phyloP scores from a whole-genome alignment of 2,797 vertebrate species.

The Carduelis carduelis region DNA sequence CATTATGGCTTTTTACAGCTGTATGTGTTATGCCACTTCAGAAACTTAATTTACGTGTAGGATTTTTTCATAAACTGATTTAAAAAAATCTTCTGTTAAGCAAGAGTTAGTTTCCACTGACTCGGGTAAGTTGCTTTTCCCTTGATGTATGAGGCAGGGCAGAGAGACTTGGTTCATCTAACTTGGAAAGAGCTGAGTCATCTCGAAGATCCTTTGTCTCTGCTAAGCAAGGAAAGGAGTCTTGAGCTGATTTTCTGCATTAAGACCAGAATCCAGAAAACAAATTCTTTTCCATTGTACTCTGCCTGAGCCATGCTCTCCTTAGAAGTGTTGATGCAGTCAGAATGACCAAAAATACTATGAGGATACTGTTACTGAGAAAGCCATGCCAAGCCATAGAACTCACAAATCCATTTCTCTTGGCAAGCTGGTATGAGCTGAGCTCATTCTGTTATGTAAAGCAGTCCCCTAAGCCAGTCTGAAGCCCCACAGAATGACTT shows the following conservation, averaged over 20 bases:
- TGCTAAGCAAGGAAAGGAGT: neutral
- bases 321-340: neutral
- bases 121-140: neutral
- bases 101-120: neutral
- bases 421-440: neutral
- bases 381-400: neutral
- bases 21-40: neutral
- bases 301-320: neutral
- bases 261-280: neutral
- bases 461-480: neutral
- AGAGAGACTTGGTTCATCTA: neutral
- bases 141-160: neutral
- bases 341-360: neutral
- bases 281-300: neutral
- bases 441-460: neutral
- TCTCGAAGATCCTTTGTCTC: neutral
- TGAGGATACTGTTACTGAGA: neutral
- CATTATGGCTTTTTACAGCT: neutral
- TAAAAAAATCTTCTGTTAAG: neutral
- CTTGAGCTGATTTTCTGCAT: neutral
- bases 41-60: accelerated
- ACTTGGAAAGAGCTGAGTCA: neutral
- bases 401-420: neutral
- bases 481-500: neutral
- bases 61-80: neutral